Percentiles rank a stretch among this genome's conserved stretches.
Conservation (phyloP, 1,140 invertebrate species). For the Plutomurus gul region DNA sequence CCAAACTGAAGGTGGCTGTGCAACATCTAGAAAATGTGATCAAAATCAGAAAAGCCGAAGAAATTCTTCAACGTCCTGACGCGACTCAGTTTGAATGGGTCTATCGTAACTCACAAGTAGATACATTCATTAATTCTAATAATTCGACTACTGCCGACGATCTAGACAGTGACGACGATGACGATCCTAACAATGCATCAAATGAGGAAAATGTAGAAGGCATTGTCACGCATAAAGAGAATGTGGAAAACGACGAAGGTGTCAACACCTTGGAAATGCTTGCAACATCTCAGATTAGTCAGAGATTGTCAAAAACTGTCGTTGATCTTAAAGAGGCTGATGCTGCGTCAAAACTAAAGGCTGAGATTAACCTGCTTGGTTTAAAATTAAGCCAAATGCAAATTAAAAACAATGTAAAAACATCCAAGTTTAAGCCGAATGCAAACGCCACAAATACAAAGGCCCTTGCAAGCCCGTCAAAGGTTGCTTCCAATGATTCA, state of each 20-base stretch:
- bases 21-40: not conserved
- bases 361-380: no score
- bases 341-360: not conserved
- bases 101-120: not conserved
- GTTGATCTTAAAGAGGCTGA: not conserved
- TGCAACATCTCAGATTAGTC: not conserved
- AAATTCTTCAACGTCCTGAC: no score
- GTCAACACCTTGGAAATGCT: not conserved
- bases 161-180: slow-evolving; percentile 1
- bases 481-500: not conserved
- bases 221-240: no score
- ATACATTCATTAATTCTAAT: no score
- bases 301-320: not conserved
- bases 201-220: not conserved
- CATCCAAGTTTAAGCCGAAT: no score
- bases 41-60: not conserved
- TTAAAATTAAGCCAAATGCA: no score
- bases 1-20: not conserved
- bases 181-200: not conserved
- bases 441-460: no score
- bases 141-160: no score
- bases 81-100: not conserved
- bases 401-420: no score
- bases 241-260: not conserved
- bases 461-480: no score